Percentiles rank a stretch among this genome's conserved stretches.
Conservation (phyloP, 2,797 vertebrate genomes). For the Etheostoma perlongum region DNA sequence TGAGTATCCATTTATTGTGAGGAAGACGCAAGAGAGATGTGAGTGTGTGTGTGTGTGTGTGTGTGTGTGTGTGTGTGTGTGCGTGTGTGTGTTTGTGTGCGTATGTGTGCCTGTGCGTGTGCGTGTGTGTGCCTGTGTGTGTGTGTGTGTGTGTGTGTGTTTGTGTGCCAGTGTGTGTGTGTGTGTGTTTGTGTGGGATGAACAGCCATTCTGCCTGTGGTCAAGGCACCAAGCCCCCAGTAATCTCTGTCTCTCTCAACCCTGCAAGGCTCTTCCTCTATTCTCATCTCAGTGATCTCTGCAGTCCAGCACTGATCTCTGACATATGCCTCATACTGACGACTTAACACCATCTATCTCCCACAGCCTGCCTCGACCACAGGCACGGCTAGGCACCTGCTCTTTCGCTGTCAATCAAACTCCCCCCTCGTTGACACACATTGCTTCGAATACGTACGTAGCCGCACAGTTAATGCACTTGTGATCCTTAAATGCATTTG, state of each 20-base stretch:
- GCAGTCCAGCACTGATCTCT: constrained; percentile 70
- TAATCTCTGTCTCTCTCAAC: constrained; percentile 65
- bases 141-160: too few species aligned
- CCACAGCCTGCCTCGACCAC: constrained; percentile 59
- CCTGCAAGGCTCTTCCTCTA: constrained; percentile 44
- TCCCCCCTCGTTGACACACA: constrained; percentile 5
- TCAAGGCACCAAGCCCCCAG: constrained; percentile 59
- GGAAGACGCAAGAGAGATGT: constrained; percentile 37
- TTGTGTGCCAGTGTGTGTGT: neutral
- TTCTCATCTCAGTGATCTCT: constrained; percentile 66
- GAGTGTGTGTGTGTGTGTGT: neutral
- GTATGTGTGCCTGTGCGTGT: neutral
- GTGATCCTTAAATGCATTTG: constrained; percentile 35
- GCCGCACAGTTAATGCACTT: constrained; percentile 45
- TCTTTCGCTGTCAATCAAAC: constrained; percentile 62
- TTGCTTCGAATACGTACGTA: constrained; percentile 31
- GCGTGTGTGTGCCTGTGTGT: too few species aligned
- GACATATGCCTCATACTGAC: constrained; percentile 79
- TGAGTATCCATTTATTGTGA: constrained; percentile 22
- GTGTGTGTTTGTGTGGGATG: constrained; percentile 38
- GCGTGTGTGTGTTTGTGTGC: too few species aligned
- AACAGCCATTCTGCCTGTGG: constrained; percentile 56
- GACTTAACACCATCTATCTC: constrained; percentile 76
- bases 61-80: too few species aligned
- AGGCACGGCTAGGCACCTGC: constrained; percentile 55